phyloP scores from a whole-genome alignment of 2,113 vertebrate species.

The Gobius niger region DNA sequence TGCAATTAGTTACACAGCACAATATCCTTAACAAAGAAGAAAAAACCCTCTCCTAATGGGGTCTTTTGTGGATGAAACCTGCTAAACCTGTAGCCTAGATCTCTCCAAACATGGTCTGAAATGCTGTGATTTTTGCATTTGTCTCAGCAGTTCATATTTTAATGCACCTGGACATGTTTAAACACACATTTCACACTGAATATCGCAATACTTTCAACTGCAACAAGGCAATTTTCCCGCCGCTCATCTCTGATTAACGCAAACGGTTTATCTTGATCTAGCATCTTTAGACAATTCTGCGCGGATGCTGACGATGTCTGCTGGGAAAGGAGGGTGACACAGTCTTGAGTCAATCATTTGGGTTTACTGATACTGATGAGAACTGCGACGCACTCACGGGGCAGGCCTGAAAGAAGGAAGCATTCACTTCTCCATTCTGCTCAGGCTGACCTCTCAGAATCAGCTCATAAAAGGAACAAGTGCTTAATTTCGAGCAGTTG shows the following conservation, averaged over 20 bases:
- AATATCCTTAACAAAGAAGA: too few species aligned
- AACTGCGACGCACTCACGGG: constrained; percentile 2
- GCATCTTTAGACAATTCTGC: constrained; percentile 2
- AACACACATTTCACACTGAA: too few species aligned
- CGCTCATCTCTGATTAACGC: background rate
- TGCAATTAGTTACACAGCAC: too few species aligned
- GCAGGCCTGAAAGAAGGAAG: background rate
- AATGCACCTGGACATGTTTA: too few species aligned
- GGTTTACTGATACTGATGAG: constrained; percentile 18
- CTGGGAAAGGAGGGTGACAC: constrained; percentile 35
- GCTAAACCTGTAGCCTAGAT: too few species aligned
- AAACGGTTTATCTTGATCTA: background rate
- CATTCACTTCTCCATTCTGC: background rate
- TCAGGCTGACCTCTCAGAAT: constrained; percentile 7
- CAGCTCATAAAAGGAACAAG: background rate
- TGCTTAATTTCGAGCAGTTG: background rate
- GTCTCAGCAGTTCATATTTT: too few species aligned
- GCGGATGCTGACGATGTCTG: constrained; percentile 45
- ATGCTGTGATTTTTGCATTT: too few species aligned
- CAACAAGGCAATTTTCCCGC: too few species aligned
- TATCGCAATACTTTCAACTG: too few species aligned
- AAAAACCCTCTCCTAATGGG: too few species aligned
- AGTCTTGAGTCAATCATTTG: constrained; percentile 27
- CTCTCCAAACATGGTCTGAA: too few species aligned
- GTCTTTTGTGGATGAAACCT: too few species aligned